Conservation (phyloP, 2,113 vertebrate genomes). For the Pseudopipra pipra region DNA sequence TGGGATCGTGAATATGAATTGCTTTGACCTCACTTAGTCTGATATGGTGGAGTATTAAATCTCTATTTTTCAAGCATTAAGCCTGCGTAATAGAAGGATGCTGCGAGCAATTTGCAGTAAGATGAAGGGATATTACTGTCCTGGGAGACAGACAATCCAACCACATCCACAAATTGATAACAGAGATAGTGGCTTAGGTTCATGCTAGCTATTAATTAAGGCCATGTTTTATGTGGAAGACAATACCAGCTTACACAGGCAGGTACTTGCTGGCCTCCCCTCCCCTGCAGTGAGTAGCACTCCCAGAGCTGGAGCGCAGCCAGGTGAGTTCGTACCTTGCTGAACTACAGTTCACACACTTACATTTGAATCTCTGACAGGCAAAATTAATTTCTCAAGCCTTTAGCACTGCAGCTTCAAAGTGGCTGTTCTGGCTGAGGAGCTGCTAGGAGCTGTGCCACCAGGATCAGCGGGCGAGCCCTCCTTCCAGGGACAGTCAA, state of each 20-base stretch:
- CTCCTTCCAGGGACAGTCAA: background rate
- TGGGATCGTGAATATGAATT: slow-evolving; percentile 47
- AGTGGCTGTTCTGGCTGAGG: slow-evolving; percentile 13
- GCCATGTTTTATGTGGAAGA: slow-evolving; percentile 28
- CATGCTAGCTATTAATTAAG: slow-evolving; percentile 56
- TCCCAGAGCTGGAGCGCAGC: background rate
- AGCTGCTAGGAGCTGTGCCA: slow-evolving; percentile 20
- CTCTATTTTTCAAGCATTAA: slow-evolving; percentile 65
- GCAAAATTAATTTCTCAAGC: slow-evolving; percentile 72
- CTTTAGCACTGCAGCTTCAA: slow-evolving; percentile 44
- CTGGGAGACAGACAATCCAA: slow-evolving; percentile 67
- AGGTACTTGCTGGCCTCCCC: background rate
- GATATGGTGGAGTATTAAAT: slow-evolving; percentile 57
- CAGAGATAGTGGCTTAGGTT: slow-evolving; percentile 35
- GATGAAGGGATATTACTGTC: slow-evolving; percentile 67
- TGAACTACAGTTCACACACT: slow-evolving; percentile 1
- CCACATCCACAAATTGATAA: slow-evolving; percentile 69
- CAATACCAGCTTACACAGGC: background rate
- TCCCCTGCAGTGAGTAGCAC: background rate
- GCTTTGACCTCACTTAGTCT: slow-evolving; percentile 64
- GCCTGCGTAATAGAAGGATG: slow-evolving; percentile 53
- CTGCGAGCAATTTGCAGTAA: slow-evolving; percentile 61
- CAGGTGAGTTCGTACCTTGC: slow-evolving; percentile 28
- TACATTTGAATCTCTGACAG: slow-evolving; percentile 58
- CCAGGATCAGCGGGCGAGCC: background rate